phyloP scores from a whole-genome alignment of 2,797 vertebrate genomes.

The Lagocephalus sceleratus region DNA sequence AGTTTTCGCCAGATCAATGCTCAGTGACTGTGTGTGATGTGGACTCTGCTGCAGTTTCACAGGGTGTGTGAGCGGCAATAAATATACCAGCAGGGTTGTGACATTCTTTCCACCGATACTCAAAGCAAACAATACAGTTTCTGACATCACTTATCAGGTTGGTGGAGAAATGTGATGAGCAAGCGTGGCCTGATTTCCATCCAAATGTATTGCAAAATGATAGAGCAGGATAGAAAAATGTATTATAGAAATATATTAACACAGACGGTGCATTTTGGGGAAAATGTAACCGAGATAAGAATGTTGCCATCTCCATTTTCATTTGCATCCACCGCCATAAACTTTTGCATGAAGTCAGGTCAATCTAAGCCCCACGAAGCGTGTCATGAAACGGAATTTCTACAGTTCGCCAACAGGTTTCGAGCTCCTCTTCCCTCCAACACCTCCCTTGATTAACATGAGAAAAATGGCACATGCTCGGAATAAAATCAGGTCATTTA shows the following conservation, averaged over 20 bases:
- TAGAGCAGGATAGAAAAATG: no score
- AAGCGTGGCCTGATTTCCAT: no score
- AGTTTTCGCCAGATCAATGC: conserved; percentile 21
- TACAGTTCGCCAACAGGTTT: neutral
- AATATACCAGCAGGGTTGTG: neutral
- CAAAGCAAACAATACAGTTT: conserved; percentile 45
- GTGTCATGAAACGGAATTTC: no score
- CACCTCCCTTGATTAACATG: conserved; percentile 54
- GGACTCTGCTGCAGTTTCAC: conserved; percentile 3
- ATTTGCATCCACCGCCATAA: neutral
- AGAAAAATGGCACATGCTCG: conserved; percentile 54
- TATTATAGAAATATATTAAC: no score
- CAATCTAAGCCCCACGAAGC: neutral
- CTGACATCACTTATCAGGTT: conserved; percentile 40
- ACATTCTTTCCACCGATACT: conserved; percentile 24
- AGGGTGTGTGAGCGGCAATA: neutral
- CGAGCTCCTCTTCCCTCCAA: conserved; percentile 19
- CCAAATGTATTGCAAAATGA: no score
- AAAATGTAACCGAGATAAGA: no score
- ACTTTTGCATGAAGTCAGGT: neutral
- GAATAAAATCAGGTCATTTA: conserved; percentile 62
- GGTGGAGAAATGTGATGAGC: no score
- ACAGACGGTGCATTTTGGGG: no score
- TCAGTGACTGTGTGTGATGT: conserved; percentile 6
- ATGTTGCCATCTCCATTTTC: no score